Conservation (phyloP, 2,888 invertebrate species). For the Urechis unicinctus region DNA sequence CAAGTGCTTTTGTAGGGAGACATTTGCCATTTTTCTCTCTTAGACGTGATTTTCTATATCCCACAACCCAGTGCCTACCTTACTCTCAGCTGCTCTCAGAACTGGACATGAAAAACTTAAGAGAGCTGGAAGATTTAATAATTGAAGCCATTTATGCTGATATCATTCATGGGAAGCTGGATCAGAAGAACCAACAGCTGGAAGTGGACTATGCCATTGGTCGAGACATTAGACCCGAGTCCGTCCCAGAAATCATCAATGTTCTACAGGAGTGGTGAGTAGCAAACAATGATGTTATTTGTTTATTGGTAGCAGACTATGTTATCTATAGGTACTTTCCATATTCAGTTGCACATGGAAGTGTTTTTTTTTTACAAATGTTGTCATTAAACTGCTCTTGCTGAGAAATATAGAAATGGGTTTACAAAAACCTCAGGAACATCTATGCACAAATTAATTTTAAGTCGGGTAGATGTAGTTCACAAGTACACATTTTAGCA, state of each 20-base stretch:
- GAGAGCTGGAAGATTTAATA: conserved; percentile 91
- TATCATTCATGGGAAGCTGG: conserved; percentile 90
- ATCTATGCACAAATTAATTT: too few species aligned
- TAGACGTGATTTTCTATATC: not conserved
- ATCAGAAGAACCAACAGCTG: conserved; percentile 86
- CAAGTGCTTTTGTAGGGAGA: too few species aligned
- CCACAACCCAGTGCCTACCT: conserved; percentile 61
- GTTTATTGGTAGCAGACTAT: too few species aligned
- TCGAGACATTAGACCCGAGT: conserved; percentile 79
- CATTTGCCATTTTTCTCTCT: not conserved
- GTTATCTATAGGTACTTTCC: too few species aligned
- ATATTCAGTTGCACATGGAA: too few species aligned
- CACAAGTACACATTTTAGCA: too few species aligned
- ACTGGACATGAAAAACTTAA: conserved; percentile 81
- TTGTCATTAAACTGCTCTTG: too few species aligned
- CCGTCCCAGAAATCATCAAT: conserved; percentile 72
- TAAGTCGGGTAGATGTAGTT: too few species aligned
- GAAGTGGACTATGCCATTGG: conserved; percentile 93
- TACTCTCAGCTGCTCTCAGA: conserved; percentile 79
- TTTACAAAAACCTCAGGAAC: too few species aligned
- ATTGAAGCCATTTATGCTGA: conserved; percentile 98
- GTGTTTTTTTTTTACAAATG: too few species aligned
- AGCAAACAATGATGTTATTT: too few species aligned
- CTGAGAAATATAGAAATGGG: too few species aligned
- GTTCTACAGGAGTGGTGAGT: conserved; percentile 47